Conservation (phyloP, 2,113 vertebrate genomes). For the Nipponia nippon region DNA sequence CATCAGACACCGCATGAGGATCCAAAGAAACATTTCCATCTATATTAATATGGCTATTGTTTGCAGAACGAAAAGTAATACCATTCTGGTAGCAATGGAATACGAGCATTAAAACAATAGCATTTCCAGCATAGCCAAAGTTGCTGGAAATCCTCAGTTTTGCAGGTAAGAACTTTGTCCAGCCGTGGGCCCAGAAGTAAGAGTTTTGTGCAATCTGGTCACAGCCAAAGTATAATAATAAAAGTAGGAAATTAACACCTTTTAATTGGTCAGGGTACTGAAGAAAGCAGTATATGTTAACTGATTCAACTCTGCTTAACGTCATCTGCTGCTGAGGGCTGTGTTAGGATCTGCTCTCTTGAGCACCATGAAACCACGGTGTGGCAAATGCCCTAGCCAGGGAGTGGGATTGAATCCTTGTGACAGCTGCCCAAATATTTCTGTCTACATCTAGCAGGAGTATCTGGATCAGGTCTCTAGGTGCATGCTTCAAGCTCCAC, state of each 20-base stretch:
- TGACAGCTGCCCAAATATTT: background rate
- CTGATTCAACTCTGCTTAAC: background rate
- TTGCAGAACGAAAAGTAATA: background rate
- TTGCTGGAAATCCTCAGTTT: background rate
- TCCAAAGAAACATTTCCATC: background rate
- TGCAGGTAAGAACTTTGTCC: background rate
- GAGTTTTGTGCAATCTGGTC: background rate
- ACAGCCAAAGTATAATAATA: background rate
- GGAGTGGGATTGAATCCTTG: background rate
- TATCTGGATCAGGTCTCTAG: background rate
- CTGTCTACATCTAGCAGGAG: background rate
- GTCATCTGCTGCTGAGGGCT: background rate
- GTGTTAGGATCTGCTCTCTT: background rate
- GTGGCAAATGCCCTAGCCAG: background rate
- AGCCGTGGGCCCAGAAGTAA: background rate
- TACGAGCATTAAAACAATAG: background rate
- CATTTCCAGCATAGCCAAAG: background rate
- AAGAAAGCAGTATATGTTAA: background rate
- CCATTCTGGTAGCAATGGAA: background rate
- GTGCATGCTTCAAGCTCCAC: background rate
- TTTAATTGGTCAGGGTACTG: background rate
- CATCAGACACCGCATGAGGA: background rate
- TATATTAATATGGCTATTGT: background rate
- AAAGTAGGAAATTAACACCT: background rate
- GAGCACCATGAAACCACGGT: fast-evolving